phyloP scores from a whole-genome alignment of 2,797 vertebrate genomes.

The Enteromius mattozi region DNA sequence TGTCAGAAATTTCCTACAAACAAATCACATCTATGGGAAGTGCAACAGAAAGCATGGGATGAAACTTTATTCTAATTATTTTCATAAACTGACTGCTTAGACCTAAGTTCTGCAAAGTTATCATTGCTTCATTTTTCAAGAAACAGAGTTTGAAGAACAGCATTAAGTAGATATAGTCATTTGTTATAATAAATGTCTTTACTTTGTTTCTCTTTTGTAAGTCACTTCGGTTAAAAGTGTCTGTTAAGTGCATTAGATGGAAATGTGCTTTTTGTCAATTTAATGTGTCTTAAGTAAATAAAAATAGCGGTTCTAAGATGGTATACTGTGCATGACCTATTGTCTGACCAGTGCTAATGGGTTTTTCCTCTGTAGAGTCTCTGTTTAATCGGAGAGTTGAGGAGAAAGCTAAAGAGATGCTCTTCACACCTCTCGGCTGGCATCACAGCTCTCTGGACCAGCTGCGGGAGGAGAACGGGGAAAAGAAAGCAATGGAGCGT shows the following conservation, averaged over 20 bases:
- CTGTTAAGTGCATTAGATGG: neutral
- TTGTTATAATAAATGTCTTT: neutral
- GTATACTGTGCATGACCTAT: neutral
- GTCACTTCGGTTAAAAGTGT: neutral
- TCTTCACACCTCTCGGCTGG: conserved; percentile 96
- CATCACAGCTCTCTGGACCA: conserved; percentile 97
- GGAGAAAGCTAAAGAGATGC: conserved; percentile 95
- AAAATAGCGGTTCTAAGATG: neutral
- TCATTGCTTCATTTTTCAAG: neutral
- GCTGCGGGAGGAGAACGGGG: conserved; percentile 96
- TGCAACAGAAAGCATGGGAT: conserved; percentile 14
- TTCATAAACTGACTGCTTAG: neutral
- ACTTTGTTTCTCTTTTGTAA: neutral
- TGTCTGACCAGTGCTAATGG: neutral
- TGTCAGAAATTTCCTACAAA: neutral
- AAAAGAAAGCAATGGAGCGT: conserved; percentile 98
- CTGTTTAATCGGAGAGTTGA: conserved; percentile 97
- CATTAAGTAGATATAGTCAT: too few relatives aligned
- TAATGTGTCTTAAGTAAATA: neutral
- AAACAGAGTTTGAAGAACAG: neutral
- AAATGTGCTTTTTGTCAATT: neutral
- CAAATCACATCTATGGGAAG: neutral
- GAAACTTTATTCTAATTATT: neutral
- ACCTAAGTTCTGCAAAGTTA: neutral
- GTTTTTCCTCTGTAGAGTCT: conserved; percentile 80